Evolutionary conservation across 2,113 vertebrate genomes (phyloP), one percentile per base, ranked within the genome.

Genomic region (Scolopax mira): DNA sequence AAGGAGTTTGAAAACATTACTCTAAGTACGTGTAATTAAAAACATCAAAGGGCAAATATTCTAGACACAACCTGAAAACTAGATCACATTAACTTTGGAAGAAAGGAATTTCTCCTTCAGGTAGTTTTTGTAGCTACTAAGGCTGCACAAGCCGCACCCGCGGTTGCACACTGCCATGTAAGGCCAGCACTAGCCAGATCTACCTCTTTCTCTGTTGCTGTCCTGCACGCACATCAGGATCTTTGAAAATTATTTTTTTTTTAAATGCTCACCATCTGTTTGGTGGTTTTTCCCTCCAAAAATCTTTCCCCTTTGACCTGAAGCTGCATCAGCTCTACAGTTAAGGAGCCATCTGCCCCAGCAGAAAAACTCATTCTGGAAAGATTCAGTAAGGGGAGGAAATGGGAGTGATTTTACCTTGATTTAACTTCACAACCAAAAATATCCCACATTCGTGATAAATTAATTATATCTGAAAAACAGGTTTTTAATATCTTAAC

Each of bases 21-120:
- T 39, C 22, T 70, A 82, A 94, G 57, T 79, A 49, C 0, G 1
- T 44, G 10, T 77, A 91, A 97, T 96, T 94, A 83, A 86, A 95
- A 83, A 70, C 72, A 94, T 84, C 64, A 96, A 96, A 90, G 60
- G 62, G 18, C 15, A 83, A 91, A 93, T 71, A 74, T 48, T 70
- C 72, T 90, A 69, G 52, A 86, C 69, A 92, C n/a, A n/a, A 90
- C 39, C 55, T 78, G 88, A 93, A 94, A 80, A 81, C 33, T 11
- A 80, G 69, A 83, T 80, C 3, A 0, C 44, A 84, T 94, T 79
- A 94, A 51, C 66, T 95, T 86, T 80, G 42, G 33, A 86, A 88
- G 60, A 92, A 83, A 96, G 72, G 72, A 94, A 92, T 95, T 95
- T 88, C 65, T 94, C 85, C 85, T 96, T 90, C 64, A 78, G 93